phyloP scores from a whole-genome alignment of 2,888 invertebrate genomes.

The Pterostichus madidus region DNA sequence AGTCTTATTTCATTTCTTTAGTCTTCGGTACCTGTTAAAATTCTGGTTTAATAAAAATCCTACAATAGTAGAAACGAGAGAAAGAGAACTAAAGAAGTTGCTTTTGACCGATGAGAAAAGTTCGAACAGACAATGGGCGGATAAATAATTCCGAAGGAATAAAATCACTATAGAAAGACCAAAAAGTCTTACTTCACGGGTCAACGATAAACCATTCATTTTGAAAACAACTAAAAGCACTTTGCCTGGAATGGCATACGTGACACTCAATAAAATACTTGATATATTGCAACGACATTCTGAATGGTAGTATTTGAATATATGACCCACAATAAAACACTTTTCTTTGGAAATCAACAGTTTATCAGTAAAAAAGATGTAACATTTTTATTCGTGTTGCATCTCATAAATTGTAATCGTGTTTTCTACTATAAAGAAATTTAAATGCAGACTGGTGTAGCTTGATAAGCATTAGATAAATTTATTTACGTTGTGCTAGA shows the following conservation, averaged over 20 bases:
- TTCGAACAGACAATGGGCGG: constrained; percentile 19
- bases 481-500: not conserved
- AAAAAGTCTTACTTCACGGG: constrained; percentile 27
- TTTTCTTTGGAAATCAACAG: constrained; percentile 5
- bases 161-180: constrained; percentile 37
- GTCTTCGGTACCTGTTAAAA: not conserved
- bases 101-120: constrained; percentile 28
- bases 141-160: constrained; percentile 38
- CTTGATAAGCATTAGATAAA: constrained; percentile 26
- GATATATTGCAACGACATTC: constrained; percentile 30
- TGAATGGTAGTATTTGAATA: not conserved
- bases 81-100: not conserved
- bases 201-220: constrained; percentile 39
- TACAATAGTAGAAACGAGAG: not conserved
- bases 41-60: not conserved
- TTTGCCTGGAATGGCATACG: constrained; percentile 30
- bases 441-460: constrained; percentile 1
- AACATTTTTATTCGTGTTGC: not conserved
- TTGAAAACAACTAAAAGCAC: constrained; percentile 42
- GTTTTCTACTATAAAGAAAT: constrained; percentile 6
- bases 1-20: not conserved
- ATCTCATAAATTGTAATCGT: not conserved
- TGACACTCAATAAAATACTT: constrained; percentile 26
- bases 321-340: constrained; percentile 3
- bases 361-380: constrained; percentile 8